These are phyloP conservation scores for Abramis brama DNA, from an alignment of 2,113 vertebrate species.

Conservation along the genomic window DNA sequence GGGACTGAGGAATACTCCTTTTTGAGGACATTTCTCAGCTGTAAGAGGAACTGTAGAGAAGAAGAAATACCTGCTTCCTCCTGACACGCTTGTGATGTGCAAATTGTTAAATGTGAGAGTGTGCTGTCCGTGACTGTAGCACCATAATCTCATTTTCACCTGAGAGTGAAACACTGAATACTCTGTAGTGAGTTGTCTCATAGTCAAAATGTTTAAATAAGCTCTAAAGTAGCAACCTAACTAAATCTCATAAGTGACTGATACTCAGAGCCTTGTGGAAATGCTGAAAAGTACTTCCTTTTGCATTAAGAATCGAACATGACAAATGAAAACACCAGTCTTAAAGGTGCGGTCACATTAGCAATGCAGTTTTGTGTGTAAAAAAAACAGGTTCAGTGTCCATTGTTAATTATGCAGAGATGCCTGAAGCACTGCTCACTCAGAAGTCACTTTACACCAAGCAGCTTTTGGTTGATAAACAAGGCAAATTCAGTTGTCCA, in stretches of 20 bases:
- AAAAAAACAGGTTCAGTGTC: no score
- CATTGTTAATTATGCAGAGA: no score
- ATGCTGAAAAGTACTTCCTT: no score
- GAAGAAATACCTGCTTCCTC: conserved; percentile 54
- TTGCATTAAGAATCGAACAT: no score
- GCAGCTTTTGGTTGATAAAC: no score
- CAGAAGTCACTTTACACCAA: no score
- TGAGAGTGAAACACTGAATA: not conserved
- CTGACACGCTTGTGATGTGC: conserved; percentile 13
- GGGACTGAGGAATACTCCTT: not conserved
- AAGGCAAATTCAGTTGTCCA: no score
- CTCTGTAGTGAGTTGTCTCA: not conserved
- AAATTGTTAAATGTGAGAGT: conserved; percentile 20
- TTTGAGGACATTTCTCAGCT: conserved; percentile 4
- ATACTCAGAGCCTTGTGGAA: not conserved
- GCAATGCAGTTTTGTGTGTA: no score
- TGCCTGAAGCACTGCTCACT: no score
- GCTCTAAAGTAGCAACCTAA: not conserved
- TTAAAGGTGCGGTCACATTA: no score
- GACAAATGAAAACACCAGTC: no score
- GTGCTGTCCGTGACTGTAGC: conserved; percentile 17
- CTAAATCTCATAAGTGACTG: not conserved
- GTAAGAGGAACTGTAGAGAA: not conserved
- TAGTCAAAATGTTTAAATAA: not conserved
- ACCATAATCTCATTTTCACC: not conserved